Base-by-base conservation (phyloP, 2,797 vertebrate genomes). In the Urophycis tenuis region DNA sequence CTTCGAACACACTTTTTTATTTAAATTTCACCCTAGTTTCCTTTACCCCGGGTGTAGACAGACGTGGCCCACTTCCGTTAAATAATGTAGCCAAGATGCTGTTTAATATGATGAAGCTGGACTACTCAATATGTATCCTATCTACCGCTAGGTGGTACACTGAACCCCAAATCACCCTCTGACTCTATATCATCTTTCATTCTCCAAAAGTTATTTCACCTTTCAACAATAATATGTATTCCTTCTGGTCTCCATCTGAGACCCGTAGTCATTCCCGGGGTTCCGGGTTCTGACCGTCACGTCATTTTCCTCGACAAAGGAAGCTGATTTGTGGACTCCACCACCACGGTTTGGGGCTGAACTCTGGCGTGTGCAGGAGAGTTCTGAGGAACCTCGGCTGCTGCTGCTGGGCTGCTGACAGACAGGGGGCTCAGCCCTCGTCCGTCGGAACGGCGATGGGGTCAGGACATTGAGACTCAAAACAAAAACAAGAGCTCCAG, bases 21-120 rank as follows among this genome's bases (percentile, higher is more conserved):
- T 67, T 67, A 29, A 67, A 67, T 29, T 29, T 67, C 60, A 67
- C 60, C 60, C 60, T 67, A 67, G 60, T 67, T 67, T 67, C n/a
- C 6, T 67, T 67, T 67, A 29, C 10, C 60, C 60, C 29, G 60
- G 9, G n/a, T 29, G 2, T 67, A 22, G 22, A 60, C 53, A 60
- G 53, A 25, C 22, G 25, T 60, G 53, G 53, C 53, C 53, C 53
- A 60, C 53, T 60, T 60, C 53, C 25, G 22, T 10, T 60, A 60
- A 25, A 9, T 60, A 60, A 60, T 60, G 7, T 2, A 60, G n/a
- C 53, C 9, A 60, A 60, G 53, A 25, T 60, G 22, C 53, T 25
- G 10, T 49, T 49, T 19, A 49, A 49, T 49, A 49, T 49, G 1
- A 22, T 49, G 22, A 25, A n/a, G 53, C n/a, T 7, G 53, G 1